A percentile compares a stretch with the other conserved stretches of the same genome.
These are phyloP conservation scores for Dinothrombium tinctorium DNA, from an alignment of 1,140 invertebrate genomes.

Conservation along the genomic window DNA sequence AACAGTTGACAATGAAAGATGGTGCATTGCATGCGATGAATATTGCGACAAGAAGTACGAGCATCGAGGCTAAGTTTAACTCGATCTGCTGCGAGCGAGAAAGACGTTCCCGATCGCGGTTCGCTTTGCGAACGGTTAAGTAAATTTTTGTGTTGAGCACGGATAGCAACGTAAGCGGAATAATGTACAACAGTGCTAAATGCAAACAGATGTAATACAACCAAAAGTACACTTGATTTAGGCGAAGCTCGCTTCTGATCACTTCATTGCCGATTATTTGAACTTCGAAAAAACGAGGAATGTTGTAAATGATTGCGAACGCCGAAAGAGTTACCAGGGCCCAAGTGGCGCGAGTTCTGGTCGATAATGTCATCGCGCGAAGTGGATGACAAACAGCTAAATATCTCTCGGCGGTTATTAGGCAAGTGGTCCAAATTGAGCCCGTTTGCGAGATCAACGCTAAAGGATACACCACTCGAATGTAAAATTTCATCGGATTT, in stretches of 20 bases:
- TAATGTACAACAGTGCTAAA: conserved; percentile 66
- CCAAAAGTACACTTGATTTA: conserved; percentile 44
- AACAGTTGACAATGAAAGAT: conserved; percentile 62
- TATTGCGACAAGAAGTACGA: conserved; percentile 61
- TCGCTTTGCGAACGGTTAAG: conserved; percentile 33
- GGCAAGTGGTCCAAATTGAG: conserved; percentile 79
- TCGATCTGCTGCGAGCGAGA: conserved; percentile 51
- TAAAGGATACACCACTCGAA: conserved; percentile 45
- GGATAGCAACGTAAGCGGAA: conserved; percentile 58
- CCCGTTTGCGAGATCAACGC: conserved; percentile 66
- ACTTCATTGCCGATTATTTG: conserved; percentile 21
- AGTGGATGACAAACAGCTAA: conserved; percentile 87
- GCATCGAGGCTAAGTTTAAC: conserved; percentile 72
- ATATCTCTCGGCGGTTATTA: conserved; percentile 82
- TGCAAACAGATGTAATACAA: conserved; percentile 82
- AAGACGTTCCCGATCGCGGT: conserved; percentile 49
- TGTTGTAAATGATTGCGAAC: conserved; percentile 63
- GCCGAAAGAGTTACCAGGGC: conserved; percentile 59
- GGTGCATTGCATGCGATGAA: conserved; percentile 47
- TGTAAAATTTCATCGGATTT: too few species aligned
- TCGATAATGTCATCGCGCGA: conserved; percentile 61
- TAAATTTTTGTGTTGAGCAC: conserved; percentile 75
- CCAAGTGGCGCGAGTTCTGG: conserved; percentile 57
- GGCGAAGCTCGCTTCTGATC: conserved; percentile 37
- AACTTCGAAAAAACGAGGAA: conserved; percentile 36